Conservation (phyloP, 2,113 vertebrate genomes). For the Otis tarda region DNA sequence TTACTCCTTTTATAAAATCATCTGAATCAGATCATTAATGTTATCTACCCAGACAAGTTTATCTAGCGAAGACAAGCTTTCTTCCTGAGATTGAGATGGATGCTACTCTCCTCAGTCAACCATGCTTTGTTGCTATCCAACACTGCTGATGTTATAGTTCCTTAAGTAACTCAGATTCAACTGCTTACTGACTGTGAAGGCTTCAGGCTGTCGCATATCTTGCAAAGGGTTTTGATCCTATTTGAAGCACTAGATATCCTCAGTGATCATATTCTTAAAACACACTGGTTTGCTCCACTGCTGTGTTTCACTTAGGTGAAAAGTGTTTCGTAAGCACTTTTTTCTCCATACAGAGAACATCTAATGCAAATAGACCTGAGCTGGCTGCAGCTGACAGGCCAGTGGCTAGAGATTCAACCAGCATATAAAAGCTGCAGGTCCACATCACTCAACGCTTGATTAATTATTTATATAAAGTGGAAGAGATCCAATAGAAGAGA, state of each 20-base stretch:
- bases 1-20: background rate
- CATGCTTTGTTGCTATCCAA: background rate
- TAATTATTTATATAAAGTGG: conserved; percentile 23
- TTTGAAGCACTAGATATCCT: background rate
- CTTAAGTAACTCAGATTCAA: background rate
- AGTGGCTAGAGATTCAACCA: background rate
- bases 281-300: background rate
- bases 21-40: background rate
- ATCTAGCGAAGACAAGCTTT: background rate
- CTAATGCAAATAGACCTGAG: background rate
- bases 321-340: background rate
- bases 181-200: background rate
- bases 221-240: background rate
- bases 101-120: background rate
- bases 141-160: background rate
- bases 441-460: background rate
- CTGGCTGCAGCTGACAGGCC: background rate
- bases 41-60: background rate
- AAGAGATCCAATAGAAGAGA: background rate
- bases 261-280: background rate
- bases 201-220: background rate
- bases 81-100: background rate
- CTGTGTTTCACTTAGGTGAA: background rate
- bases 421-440: background rate
- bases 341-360: background rate